Evolutionary conservation across 2,113 vertebrate genomes (phyloP).

Genomic region (Propithecus coquereli): DNA sequence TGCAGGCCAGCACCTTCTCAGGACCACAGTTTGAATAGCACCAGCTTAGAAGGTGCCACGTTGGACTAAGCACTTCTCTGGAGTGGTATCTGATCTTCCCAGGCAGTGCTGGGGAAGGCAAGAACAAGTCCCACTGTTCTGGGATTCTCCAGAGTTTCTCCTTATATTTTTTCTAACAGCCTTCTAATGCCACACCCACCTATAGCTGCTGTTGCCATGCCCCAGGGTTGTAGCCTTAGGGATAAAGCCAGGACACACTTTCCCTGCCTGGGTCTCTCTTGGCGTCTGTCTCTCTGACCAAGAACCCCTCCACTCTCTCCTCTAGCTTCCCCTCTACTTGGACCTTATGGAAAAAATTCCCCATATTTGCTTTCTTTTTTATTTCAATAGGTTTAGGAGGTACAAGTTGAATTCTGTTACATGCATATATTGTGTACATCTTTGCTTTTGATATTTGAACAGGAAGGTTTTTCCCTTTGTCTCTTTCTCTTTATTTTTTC

Average conservation of each 20-base stretch:
- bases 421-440: not conserved
- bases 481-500: not conserved
- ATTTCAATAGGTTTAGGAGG: too few relatives aligned
- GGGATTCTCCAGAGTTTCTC: not conserved
- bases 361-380: not conserved
- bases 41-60: not conserved
- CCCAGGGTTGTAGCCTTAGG: not conserved
- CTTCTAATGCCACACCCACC: not conserved
- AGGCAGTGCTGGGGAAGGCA: not conserved
- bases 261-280: not conserved
- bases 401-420: too few relatives aligned
- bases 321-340: not conserved
- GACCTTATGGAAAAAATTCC: not conserved
- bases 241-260: not conserved
- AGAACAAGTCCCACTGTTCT: not conserved
- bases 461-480: not conserved
- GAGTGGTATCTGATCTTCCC: too few relatives aligned
- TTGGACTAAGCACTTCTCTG: not conserved
- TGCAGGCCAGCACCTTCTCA: too few relatives aligned
- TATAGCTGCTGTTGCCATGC: not conserved
- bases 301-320: not conserved
- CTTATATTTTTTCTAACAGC: not conserved
- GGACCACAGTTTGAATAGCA: not conserved
- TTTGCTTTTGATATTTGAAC: constrained; percentile 15
- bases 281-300: not conserved